Percentiles rank a stretch among this genome's conserved stretches.
Evolutionary conservation across 2,888 invertebrate genomes (phyloP).

Genomic region (Dinocampus coccinellae): DNA sequence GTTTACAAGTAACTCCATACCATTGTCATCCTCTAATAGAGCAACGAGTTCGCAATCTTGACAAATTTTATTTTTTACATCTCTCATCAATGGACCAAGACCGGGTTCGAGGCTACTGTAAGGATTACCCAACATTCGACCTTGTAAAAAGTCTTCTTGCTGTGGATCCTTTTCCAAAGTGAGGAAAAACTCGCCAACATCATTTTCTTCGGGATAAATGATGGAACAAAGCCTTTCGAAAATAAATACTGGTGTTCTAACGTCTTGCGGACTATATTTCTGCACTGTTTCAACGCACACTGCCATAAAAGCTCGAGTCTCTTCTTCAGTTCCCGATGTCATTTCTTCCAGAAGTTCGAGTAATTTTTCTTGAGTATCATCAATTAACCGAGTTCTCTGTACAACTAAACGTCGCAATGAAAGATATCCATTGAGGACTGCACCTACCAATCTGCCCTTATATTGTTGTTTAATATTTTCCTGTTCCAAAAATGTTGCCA

Average conservation of each 20-base stretch:
- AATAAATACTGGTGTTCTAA: slow-evolving; percentile 96
- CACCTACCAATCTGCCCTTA: slow-evolving; percentile 89
- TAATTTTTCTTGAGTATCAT: slow-evolving; percentile 96
- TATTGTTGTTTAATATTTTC: slow-evolving; percentile 89
- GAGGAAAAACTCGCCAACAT: slow-evolving; percentile 95
- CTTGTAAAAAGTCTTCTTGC: slow-evolving; percentile 98
- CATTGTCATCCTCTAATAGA: slow-evolving; percentile 96
- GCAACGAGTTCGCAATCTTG: slow-evolving; percentile 99
- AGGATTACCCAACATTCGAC: slow-evolving; percentile 96
- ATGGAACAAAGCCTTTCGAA: slow-evolving; percentile 97
- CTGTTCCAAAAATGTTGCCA: slow-evolving; percentile 90
- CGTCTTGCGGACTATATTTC: slow-evolving; percentile 90
- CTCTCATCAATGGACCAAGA: slow-evolving; percentile 96
- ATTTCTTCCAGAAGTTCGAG: slow-evolving; percentile 94
- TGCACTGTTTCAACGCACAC: slow-evolving; percentile 96
- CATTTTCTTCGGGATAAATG: slow-evolving; percentile 97
- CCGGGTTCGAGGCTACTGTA: slow-evolving; percentile 95
- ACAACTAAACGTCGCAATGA: slow-evolving; percentile 91
- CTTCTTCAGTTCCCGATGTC: slow-evolving; percentile 94
- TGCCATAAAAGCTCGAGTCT: slow-evolving; percentile 97
- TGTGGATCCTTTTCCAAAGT: slow-evolving; percentile 98
- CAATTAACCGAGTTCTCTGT: slow-evolving; percentile 93
- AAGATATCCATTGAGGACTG: slow-evolving; percentile 93
- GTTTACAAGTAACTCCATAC: slow-evolving; percentile 97
- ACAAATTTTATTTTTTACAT: slow-evolving; percentile 99